phyloP scores from a whole-genome alignment of 2,888 invertebrate species.

The Eilema caniola region DNA sequence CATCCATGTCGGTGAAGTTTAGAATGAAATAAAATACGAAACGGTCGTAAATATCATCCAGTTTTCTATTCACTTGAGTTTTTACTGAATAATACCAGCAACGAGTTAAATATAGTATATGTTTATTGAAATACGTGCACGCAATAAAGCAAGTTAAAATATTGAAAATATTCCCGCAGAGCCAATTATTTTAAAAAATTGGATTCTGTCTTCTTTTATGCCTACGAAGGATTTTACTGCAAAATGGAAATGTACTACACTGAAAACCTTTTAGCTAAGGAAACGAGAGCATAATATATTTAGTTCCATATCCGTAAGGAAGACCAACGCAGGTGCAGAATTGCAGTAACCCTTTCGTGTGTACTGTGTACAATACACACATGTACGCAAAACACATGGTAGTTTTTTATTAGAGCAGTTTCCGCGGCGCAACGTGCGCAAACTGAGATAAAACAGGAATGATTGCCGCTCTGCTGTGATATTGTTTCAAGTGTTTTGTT shows the following conservation, averaged over 20 bases:
- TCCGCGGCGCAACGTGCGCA: slow-evolving; percentile 81
- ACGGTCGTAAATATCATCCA: slow-evolving; percentile 16
- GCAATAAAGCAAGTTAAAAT: slow-evolving; percentile 14
- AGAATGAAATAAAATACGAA: slow-evolving; percentile 15
- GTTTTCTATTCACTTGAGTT: slow-evolving; percentile 20
- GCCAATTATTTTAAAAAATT: slow-evolving; percentile 9
- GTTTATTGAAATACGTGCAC: slow-evolving; percentile 5
- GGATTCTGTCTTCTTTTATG: background rate
- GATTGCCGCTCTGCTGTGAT: slow-evolving; percentile 84
- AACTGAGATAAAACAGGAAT: slow-evolving; percentile 85
- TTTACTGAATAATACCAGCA: slow-evolving; percentile 11
- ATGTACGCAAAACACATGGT: slow-evolving; percentile 63
- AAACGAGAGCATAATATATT: slow-evolving; percentile 41
- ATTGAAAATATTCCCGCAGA: slow-evolving; percentile 16
- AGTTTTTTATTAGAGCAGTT: slow-evolving; percentile 84
- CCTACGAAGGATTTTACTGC: slow-evolving; percentile 11
- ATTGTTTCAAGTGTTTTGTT: slow-evolving; percentile 84
- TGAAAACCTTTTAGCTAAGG: slow-evolving; percentile 22
- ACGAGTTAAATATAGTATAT: slow-evolving; percentile 2
- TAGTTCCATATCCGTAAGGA: slow-evolving; percentile 49
- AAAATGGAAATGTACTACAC: slow-evolving; percentile 19
- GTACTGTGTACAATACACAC: slow-evolving; percentile 37
- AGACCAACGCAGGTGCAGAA: slow-evolving; percentile 51
- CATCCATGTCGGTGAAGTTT: background rate
- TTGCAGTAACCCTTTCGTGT: slow-evolving; percentile 46